Evolutionary conservation across 2,888 invertebrate species (phyloP).

Genomic region (Erannis defoliaria): DNA sequence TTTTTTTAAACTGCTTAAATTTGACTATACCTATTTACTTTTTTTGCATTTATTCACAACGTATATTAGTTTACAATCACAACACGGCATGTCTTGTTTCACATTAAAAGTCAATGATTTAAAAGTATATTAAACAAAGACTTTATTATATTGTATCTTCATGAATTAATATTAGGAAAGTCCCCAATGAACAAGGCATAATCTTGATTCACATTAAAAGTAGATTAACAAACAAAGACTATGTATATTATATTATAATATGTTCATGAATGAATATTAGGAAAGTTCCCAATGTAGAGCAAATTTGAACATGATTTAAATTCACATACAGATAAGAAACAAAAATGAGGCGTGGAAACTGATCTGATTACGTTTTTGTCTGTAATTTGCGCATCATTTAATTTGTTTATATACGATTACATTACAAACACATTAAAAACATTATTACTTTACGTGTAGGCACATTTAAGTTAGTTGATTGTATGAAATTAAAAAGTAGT

Average conservation of each 20-base stretch:
- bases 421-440: neutral
- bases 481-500: too few relatives aligned
- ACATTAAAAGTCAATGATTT: neutral
- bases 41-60: neutral
- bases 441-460: too few relatives aligned
- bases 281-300: conserved; percentile 18
- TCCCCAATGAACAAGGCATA: too few relatives aligned
- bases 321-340: conserved; percentile 26
- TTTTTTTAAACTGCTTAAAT: too few relatives aligned
- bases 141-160: neutral
- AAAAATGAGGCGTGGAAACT: neutral
- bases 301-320: conserved; percentile 7
- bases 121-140: conserved; percentile 14
- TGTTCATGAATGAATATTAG: conserved; percentile 12
- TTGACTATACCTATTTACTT: neutral
- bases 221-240: conserved; percentile 7
- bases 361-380: neutral
- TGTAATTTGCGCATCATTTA: neutral
- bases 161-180: conserved; percentile 18
- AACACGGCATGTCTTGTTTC: conserved; percentile 3
- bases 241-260: neutral
- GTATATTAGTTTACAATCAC: conserved; percentile 16
- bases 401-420: neutral
- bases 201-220: neutral
- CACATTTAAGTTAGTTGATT: too few relatives aligned